Evolutionary conservation across 2,113 vertebrate genomes (phyloP), one percentile per base, ranked within the genome.

Genomic region (Montifringilla adamsi): DNA sequence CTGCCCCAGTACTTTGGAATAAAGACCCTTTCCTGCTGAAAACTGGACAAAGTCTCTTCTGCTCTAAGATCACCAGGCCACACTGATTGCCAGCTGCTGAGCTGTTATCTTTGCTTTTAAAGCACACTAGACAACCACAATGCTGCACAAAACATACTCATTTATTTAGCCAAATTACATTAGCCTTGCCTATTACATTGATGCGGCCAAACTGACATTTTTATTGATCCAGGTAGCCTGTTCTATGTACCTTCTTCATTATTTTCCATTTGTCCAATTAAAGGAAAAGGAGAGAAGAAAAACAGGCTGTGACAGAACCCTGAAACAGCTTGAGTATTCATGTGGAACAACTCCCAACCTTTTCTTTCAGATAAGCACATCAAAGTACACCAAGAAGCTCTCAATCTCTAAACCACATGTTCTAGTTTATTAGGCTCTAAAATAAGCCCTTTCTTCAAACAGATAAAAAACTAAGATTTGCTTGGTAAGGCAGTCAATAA

Each of bases 201-300:
- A 77, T 58, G 50, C 37, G 15, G 33, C 74, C 69, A 93, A 92
- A 90, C 82, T 83, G 82, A 76, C 67, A 69, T 88, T 92, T 90
- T 90, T 90, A 93, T 86, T 80, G 84, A 97, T 84, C 67, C 64
- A 86, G 28, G 37, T 78, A 82, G 76, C 80, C 59, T 90, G 68
- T 70, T 89, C 43, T 72, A 3, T 64, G 44, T 89, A 75, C 60
- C 73, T 47, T 90, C 84, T 90, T 89, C 83, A 93, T 93, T 95
- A 87, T 93, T 95, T 95, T 91, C 62, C 49, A 93, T 79, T 95
- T 94, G 53, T 82, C 69, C 66, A 82, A 89, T 95, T 96, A 94
- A 82, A 3, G 1, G n/a, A 82, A 81, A 91, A 94, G 44, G 60
- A 89, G 63, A 63, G 17, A 74, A 94, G 77, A 87, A 94, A 93